Percentiles rank a stretch among this genome's conserved stretches.
phyloP scores from a whole-genome alignment of 2,113 vertebrate species.

The Bubalus kerabau region DNA sequence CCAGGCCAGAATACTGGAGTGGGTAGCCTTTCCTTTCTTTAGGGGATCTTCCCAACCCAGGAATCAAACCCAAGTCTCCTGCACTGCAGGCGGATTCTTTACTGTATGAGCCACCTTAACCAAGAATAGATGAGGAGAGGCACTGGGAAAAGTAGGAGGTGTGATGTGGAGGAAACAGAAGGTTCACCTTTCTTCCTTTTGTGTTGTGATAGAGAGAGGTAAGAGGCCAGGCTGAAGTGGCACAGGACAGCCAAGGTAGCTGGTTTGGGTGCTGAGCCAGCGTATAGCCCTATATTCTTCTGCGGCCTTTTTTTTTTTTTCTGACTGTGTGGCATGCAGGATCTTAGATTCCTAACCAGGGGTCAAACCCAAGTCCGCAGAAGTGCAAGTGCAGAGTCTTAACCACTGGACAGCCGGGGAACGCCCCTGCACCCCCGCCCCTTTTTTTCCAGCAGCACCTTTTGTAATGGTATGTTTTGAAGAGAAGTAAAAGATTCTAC shows the following conservation, averaged over 20 bases:
- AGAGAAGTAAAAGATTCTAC: background rate
- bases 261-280: background rate
- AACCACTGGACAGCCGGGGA: background rate
- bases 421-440: accelerated
- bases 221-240: background rate
- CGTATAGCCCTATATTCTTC: background rate
- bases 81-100: background rate
- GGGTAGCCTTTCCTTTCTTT: background rate
- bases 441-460: background rate
- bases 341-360: background rate
- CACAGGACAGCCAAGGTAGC: background rate
- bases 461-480: background rate
- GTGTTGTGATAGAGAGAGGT: background rate
- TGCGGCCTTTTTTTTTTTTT: background rate
- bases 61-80: background rate
- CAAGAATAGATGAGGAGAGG: background rate
- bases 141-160: background rate
- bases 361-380: accelerated
- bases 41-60: background rate
- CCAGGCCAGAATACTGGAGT: background rate
- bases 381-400: background rate
- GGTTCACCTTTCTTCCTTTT: background rate
- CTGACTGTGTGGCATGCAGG: background rate
- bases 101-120: background rate
- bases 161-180: background rate